Base-by-base conservation (phyloP, 2,888 invertebrate species). In the Vandiemenella viatica region DNA sequence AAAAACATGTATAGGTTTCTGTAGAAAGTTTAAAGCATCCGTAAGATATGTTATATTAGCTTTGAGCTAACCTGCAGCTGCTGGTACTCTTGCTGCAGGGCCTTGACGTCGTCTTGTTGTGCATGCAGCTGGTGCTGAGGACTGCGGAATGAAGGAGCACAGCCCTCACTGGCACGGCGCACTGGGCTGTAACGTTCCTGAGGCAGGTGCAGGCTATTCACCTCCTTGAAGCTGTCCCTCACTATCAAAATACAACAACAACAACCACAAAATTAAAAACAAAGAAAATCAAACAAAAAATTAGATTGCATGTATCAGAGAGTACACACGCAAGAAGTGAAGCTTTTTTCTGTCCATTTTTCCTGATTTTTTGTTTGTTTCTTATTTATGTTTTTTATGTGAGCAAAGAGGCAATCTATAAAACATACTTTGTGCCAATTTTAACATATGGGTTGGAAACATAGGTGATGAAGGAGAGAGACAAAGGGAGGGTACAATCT, bases 121-220 rank as follows among this genome's bases (percentile, higher is more conserved):
- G 43, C 19, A 38, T 42, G 49, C 19, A 49, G 43, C 32, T 49
- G 52, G 20, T 49, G 53, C 58, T 61, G 56, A 26, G 53, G 55
- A 48, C 74, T 50, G 77, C 72, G 43, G 78, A 78, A 56, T 72
- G 68, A 63, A 48, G 71, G 48, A 0, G 68, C 65, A 43, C 52
- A 79, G 42, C 86, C 84, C 64, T 93, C 93, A 53, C 85, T 86
- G 7, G 91, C 90, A 55, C 93, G 74, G 1, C 95, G 75, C 13
- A 92, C 91, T 0, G 92, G 93, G 54, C 91, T 91, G 64, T 88
- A 93, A 17, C 92, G 69, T 63, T 89, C 89, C 40, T 77, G 67
- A 22, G 70, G 67, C 50, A 70, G 62, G 58, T 72, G 71, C 5
- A 68, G 60, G 45, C 63, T 63, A 60, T 71, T 74, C 26, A 72